Base-by-base conservation (phyloP, 2,113 vertebrate species). In the Cyphomyrus discorhynchus region DNA sequence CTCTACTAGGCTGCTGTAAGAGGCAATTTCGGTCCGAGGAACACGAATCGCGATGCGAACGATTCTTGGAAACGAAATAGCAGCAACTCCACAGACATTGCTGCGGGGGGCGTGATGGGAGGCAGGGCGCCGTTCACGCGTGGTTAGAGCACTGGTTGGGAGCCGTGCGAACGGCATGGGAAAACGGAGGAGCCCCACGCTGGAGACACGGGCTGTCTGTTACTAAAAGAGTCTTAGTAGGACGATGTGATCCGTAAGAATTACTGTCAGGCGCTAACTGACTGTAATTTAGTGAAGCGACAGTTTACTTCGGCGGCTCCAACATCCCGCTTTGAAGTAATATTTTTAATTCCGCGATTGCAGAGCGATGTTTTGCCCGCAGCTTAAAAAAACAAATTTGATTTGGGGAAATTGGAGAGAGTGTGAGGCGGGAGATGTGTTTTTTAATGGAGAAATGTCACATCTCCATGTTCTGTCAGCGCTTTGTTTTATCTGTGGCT, bases 361-460 rank as follows among this genome's bases (percentile, higher is more conserved):
- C 11, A 49, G 83, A 86, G 83, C 45, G 24, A n/a, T 24, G 83
- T 27, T 24, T 49, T 86, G 83, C 83, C 47, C n/a, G 46, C 83
- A 49, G 83, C 45, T 86, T 86, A 27, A 84, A 35, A 27, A 86
- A 86, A 86, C 47, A 50, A n/a, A 86, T 49, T 49, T 49, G 83
- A 49, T 50, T 50, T 47, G 45, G 42, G 45, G 45, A 86, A 86
- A 47, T 7, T 27, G 35, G 47, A 31, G 83, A 86, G 47, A 50
- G 47, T 50, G 24, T 80, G 83, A 86, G 83, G n/a, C 47, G 45
- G 10, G 83, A 50, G 83, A 50, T 80, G 31, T 45, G 15, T 46
- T 86, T 86, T 85, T 86, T 86, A 86, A 86, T 86, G 13, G n/a
- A 47, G 83, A 24, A 15, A n/a, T 47, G 83, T 50, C 47, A 50